Percentiles rank a stretch among this genome's conserved stretches.
These are phyloP conservation scores for Thecocarcelia acutangulata DNA, from an alignment of 2,888 invertebrate species.

Conservation along the genomic window DNA sequence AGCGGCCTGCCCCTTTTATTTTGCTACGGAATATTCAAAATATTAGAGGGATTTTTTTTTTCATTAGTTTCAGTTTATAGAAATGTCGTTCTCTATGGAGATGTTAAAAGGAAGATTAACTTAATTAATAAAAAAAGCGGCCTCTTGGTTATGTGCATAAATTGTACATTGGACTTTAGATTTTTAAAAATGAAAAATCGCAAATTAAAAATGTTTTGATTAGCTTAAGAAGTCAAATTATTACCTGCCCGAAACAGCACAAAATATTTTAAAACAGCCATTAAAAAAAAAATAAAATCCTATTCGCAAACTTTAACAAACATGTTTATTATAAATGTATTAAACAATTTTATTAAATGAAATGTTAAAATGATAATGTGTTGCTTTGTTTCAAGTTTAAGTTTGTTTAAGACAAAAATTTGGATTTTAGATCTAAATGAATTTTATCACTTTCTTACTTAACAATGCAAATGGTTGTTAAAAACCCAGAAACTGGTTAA, in stretches of 20 bases:
- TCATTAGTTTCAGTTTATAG: not conserved
- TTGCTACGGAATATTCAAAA: too few relatives aligned
- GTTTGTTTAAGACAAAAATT: constrained; percentile 15
- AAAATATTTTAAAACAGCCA: not conserved
- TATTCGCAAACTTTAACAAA: constrained; percentile 42
- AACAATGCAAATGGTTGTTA: too few relatives aligned
- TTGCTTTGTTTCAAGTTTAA: constrained; percentile 39
- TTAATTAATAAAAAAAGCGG: constrained; percentile 26
- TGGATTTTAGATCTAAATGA: not conserved
- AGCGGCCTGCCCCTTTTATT: too few relatives aligned
- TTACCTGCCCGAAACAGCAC: not conserved
- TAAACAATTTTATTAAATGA: constrained; percentile 10
- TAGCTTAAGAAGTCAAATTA: not conserved
- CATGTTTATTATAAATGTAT: constrained; percentile 33
- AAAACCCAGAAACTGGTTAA: constrained; percentile 20
- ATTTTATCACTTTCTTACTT: too few relatives aligned
- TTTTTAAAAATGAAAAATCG: not conserved
- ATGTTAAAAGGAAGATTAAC: constrained; percentile 22
- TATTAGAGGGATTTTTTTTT: too few relatives aligned
- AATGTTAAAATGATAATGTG: constrained; percentile 19
- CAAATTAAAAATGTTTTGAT: too few relatives aligned
- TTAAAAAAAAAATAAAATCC: constrained; percentile 2
- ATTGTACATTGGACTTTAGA: constrained; percentile 12
- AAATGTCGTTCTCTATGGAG: constrained; percentile 1
- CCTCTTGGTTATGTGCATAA: constrained; percentile 18